phyloP scores from a whole-genome alignment of 1,140 invertebrate genomes.

The Solen grandis region DNA sequence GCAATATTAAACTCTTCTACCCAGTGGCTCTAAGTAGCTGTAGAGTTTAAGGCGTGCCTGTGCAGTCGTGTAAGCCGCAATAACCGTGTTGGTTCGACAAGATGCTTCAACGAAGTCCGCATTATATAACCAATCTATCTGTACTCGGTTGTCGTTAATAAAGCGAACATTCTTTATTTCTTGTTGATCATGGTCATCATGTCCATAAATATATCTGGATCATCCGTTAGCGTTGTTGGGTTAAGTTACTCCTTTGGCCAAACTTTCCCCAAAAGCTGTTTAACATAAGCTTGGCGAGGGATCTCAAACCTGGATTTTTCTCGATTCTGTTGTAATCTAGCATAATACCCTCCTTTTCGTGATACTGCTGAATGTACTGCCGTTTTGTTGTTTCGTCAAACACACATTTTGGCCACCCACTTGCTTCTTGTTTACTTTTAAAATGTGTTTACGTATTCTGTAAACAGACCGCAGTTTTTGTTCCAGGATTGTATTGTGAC shows the following conservation, averaged over 20 bases:
- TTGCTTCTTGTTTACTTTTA: no score
- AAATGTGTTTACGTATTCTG: slow-evolving; percentile 60
- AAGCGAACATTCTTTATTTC: no score
- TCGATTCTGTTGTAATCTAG: no score
- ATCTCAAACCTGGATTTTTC: slow-evolving; percentile 65
- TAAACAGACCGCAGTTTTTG: slow-evolving; percentile 51
- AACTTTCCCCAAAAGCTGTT: slow-evolving; percentile 67
- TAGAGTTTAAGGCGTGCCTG: slow-evolving; percentile 79
- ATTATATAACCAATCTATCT: slow-evolving; percentile 17
- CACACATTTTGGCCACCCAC: slow-evolving; percentile 48
- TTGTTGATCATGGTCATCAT: slow-evolving; percentile 59
- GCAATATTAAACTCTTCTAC: no score
- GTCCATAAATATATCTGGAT: slow-evolving; percentile 61
- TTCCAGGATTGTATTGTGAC: slow-evolving; percentile 52
- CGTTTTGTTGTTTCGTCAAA: slow-evolving; percentile 47
- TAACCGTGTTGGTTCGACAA: slow-evolving; percentile 77
- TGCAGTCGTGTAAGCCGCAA: slow-evolving; percentile 78
- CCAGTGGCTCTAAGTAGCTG: slow-evolving; percentile 67
- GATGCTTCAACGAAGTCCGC: slow-evolving; percentile 22
- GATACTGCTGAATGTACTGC: no score
- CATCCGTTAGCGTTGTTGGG: slow-evolving; percentile 65
- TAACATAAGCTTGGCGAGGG: slow-evolving; percentile 61
- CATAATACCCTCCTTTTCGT: no score
- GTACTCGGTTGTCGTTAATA: no score
- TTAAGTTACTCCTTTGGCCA: slow-evolving; percentile 52